A percentile compares a stretch with the other conserved stretches of the same genome.
phyloP scores from a whole-genome alignment of 2,797 vertebrate genomes.

The Sparus aurata region DNA sequence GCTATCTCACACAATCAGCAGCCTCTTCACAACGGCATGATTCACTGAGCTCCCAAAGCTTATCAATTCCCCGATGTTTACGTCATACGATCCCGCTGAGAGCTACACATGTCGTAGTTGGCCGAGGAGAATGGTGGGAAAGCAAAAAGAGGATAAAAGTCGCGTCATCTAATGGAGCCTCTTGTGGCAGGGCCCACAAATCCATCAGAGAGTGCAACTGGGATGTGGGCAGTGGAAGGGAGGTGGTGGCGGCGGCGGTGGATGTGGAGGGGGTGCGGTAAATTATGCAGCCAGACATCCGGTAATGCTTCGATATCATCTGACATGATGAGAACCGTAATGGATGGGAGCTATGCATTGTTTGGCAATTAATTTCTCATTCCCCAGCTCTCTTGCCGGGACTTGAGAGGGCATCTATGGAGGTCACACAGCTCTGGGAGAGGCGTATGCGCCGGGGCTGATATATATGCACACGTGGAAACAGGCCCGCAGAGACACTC shows the following conservation, averaged over 20 bases:
- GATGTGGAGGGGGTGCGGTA: conserved; percentile 67
- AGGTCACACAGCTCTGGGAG: conserved; percentile 72
- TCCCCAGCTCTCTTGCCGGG: conserved; percentile 66
- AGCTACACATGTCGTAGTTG: conserved; percentile 21
- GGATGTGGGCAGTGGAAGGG: conserved; percentile 12
- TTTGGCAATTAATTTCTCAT: conserved; percentile 93
- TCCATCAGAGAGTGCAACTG: conserved; percentile 77
- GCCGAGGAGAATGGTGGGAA: conserved; percentile 32
- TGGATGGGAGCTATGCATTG: conserved; percentile 90
- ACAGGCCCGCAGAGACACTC: conserved; percentile 41
- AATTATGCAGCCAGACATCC: conserved; percentile 89
- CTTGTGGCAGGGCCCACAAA: conserved; percentile 79
- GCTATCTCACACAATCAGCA: conserved; percentile 13
- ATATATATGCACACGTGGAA: conserved; percentile 70
- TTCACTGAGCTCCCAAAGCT: conserved; percentile 25
- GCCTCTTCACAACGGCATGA: conserved; percentile 18
- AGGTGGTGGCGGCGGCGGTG: not conserved
- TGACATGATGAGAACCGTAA: conserved; percentile 92
- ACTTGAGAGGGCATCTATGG: conserved; percentile 73
- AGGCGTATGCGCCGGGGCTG: conserved; percentile 42
- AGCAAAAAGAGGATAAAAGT: conserved; percentile 80
- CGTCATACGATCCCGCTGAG: conserved; percentile 34
- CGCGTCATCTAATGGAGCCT: conserved; percentile 83
- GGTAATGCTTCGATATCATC: conserved; percentile 90
- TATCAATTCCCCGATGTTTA: conserved; percentile 42